phyloP scores from a whole-genome alignment of 2,888 invertebrate species.

The Drosophila antonietae region DNA sequence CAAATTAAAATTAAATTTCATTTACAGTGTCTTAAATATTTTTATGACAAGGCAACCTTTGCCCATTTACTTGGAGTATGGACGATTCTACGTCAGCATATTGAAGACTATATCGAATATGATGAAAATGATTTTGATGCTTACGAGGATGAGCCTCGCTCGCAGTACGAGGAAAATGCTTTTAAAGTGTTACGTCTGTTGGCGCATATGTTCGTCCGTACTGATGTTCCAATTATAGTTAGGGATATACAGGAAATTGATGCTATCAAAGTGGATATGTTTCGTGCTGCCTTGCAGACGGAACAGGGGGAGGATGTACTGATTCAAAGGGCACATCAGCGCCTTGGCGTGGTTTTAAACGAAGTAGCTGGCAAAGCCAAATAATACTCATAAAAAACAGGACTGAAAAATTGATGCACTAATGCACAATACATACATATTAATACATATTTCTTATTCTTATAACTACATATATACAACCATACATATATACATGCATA shows the following conservation, averaged over 20 bases:
- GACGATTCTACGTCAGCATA: conserved; percentile 63
- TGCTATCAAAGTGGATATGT: conserved; percentile 38
- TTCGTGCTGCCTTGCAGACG: conserved; percentile 47
- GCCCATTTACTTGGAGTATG: conserved; percentile 78
- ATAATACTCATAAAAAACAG: conserved; percentile 49
- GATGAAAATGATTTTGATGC: conserved; percentile 70
- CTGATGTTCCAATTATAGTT: conserved; percentile 16
- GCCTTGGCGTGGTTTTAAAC: conserved; percentile 42
- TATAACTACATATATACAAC: conserved; percentile 20
- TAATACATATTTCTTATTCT: conserved; percentile 28
- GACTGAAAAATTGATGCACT: conserved; percentile 70
- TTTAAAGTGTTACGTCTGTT: conserved; percentile 62
- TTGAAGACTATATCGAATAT: conserved; percentile 41
- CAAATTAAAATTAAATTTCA: neutral
- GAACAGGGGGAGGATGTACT: conserved; percentile 57
- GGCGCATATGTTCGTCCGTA: conserved; percentile 46
- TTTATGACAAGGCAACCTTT: conserved; percentile 80
- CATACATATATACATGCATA: conserved; percentile 1
- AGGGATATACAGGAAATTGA: conserved; percentile 52
- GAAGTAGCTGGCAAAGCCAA: conserved; percentile 65
- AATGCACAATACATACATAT: conserved; percentile 43
- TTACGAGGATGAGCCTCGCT: conserved; percentile 64
- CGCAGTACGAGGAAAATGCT: conserved; percentile 66
- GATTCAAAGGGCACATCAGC: conserved; percentile 54
- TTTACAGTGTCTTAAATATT: conserved; percentile 81